Conservation (phyloP, 2,888 invertebrate species). For the Fabriciana adippe region DNA sequence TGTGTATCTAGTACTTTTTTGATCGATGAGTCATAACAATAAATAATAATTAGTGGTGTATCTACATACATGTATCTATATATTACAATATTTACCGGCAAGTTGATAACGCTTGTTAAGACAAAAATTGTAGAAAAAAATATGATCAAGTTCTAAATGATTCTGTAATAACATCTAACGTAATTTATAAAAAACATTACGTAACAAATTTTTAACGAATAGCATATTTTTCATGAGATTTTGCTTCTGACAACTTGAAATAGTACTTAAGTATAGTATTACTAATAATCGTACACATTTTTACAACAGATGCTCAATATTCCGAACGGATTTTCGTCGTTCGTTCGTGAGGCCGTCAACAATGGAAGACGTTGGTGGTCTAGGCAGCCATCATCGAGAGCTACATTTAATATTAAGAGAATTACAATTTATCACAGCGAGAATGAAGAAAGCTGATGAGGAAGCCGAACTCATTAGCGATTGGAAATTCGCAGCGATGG, state of each 20-base stretch:
- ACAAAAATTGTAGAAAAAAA: no score
- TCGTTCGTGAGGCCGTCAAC: constrained; percentile 90
- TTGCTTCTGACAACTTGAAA: not conserved
- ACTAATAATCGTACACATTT: not conserved
- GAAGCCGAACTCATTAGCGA: constrained; percentile 96
- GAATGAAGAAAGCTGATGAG: constrained; percentile 97
- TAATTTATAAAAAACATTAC: no score
- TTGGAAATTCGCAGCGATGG: constrained; percentile 99
- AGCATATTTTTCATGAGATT: no score
- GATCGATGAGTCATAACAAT: no score
- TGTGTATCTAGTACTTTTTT: no score
- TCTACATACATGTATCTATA: no score
- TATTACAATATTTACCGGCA: no score
- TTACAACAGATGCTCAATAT: constrained; percentile 72
- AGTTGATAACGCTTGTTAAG: no score
- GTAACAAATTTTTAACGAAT: no score
- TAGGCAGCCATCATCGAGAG: constrained; percentile 90
- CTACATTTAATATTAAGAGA: constrained; percentile 95
- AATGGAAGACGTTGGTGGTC: constrained; percentile 86
- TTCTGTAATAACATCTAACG: no score
- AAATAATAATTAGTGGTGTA: no score
- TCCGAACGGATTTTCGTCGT: constrained; percentile 78
- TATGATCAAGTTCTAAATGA: no score
- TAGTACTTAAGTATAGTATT: not conserved
- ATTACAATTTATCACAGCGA: constrained; percentile 95